These are phyloP conservation scores for Spheniscus mendiculus DNA, from an alignment of 2,113 vertebrate genomes.

Conservation along the genomic window DNA sequence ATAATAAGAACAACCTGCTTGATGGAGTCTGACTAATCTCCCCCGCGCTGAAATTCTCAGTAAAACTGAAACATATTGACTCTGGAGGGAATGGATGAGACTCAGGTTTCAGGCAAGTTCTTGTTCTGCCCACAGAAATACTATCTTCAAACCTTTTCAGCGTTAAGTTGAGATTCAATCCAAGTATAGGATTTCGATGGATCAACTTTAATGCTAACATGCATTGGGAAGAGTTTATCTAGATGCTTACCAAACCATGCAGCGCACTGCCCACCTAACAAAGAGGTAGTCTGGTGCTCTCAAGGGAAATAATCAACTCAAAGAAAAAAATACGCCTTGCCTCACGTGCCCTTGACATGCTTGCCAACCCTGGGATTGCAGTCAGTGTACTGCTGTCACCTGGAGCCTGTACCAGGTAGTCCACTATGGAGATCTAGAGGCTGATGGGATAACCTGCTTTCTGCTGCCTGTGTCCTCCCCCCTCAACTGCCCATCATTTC, in stretches of 20 bases:
- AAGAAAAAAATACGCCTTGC: background rate
- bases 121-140: background rate
- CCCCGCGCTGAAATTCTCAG: background rate
- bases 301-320: background rate
- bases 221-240: background rate
- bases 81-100: background rate
- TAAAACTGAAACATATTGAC: conserved; percentile 40
- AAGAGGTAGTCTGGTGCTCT: background rate
- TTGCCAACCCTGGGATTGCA: background rate
- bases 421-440: background rate
- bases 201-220: background rate
- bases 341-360: background rate
- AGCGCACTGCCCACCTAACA: background rate
- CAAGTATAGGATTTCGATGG: background rate
- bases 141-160: background rate
- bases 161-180: background rate
- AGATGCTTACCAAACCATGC: background rate
- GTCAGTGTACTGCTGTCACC: background rate
- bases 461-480: background rate
- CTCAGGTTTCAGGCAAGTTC: conserved; percentile 22
- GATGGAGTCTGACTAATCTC: background rate
- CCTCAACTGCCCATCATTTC: background rate
- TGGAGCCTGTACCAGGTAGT: background rate
- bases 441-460: background rate
- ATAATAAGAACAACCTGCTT: conserved; percentile 42